A percentile compares a stretch with the other conserved stretches of the same genome.
Evolutionary conservation across 1,140 invertebrate genomes (phyloP).

Genomic region (Paraescarpia echinospica): DNA sequence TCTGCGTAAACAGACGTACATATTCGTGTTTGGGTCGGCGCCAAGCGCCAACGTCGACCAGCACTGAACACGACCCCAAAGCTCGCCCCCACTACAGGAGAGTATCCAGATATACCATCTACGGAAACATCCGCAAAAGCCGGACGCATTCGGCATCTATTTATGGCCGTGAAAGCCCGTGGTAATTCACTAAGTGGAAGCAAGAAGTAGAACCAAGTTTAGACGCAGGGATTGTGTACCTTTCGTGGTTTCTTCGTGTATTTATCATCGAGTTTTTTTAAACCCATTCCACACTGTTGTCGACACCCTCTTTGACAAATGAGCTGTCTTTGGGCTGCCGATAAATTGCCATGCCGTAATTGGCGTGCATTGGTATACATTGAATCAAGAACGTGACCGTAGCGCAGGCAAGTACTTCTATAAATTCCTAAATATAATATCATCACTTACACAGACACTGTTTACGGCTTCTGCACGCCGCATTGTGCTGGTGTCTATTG

Average conservation of each 20-base stretch:
- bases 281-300: not conserved
- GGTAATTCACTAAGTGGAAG: not conserved
- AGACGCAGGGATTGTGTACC: not conserved
- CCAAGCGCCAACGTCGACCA: not conserved
- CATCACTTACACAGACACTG: not conserved
- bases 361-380: not conserved
- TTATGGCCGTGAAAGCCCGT: not conserved
- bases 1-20: not conserved
- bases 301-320: not conserved
- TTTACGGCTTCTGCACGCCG: not conserved
- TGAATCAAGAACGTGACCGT: not conserved
- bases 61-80: not conserved
- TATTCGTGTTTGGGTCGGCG: not conserved
- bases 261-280: not conserved
- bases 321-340: not conserved
- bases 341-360: slow-evolving; percentile 1
- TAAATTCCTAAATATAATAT: slow-evolving; percentile 3
- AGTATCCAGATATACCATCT: not conserved
- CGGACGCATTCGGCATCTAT: not conserved
- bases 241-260: not conserved
- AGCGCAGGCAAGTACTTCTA: not conserved
- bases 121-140: not conserved
- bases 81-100: not conserved
- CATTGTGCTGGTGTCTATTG: not conserved
- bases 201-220: not conserved